phyloP scores from a whole-genome alignment of 2,113 vertebrate species.

The Lonchura striata region DNA sequence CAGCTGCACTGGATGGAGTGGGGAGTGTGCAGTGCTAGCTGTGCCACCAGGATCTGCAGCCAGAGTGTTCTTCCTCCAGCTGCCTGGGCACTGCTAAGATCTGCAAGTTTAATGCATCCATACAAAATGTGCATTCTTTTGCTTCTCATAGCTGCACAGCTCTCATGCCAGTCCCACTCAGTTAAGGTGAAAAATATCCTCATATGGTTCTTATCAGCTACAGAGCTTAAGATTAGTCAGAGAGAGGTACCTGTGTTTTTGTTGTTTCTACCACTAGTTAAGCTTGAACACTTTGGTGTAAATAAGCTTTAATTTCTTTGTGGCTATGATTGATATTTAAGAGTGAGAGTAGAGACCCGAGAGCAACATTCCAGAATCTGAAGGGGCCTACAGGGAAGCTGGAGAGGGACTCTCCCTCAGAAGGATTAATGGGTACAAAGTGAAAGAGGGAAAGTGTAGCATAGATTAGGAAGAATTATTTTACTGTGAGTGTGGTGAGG shows the following conservation, averaged over 20 bases:
- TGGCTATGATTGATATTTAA: background rate
- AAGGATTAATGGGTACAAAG: background rate
- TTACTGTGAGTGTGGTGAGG: background rate
- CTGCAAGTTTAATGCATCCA: background rate
- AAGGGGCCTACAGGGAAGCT: background rate
- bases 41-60: background rate
- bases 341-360: background rate
- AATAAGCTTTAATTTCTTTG: background rate
- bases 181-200: background rate
- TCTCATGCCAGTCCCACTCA: background rate
- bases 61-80: background rate
- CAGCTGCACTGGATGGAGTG: background rate
- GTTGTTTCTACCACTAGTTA: background rate
- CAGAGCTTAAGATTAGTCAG: background rate
- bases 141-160: background rate
- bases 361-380: background rate
- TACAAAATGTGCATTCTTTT: background rate
- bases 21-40: background rate
- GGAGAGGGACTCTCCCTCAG: background rate
- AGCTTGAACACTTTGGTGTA: background rate
- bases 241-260: background rate
- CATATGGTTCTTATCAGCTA: background rate
- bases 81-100: background rate
- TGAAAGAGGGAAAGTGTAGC: background rate
- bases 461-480: background rate